phyloP scores from a whole-genome alignment of 2,888 invertebrate species.

The Mycalesis mineus region DNA sequence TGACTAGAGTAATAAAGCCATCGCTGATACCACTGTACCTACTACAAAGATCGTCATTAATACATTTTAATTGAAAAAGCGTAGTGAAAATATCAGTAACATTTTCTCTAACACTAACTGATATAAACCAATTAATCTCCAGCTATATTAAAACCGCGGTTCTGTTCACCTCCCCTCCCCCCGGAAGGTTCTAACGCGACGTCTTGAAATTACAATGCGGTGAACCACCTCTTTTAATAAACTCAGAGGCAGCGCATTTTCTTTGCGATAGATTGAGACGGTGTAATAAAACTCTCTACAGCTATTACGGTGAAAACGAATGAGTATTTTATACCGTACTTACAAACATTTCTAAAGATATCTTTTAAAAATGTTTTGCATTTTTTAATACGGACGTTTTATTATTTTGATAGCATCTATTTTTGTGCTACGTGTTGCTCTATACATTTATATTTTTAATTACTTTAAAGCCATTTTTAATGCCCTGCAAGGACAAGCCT shows the following conservation, averaged over 20 bases:
- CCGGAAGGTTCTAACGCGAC: neutral
- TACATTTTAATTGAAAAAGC: neutral
- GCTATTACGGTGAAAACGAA: neutral
- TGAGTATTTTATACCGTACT: neutral
- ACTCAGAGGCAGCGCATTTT: neutral
- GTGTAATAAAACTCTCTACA: neutral
- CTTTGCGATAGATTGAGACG: neutral
- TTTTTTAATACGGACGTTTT: no score
- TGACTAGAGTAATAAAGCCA: no score
- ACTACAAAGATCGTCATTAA: no score
- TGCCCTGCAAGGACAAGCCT: no score
- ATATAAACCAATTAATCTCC: neutral
- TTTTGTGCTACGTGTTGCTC: no score
- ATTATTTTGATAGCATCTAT: no score
- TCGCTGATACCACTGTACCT: no score
- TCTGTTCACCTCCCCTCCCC: neutral
- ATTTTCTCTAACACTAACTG: neutral
- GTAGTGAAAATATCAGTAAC: neutral
- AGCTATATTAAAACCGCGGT: neutral
- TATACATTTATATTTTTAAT: no score
- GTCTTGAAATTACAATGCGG: constrained; percentile 2
- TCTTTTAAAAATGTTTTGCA: no score
- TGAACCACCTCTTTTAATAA: constrained; percentile 4
- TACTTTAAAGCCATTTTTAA: no score
- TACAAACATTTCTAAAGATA: neutral